Percentiles rank a stretch among this genome's conserved stretches.
Conservation (phyloP, 2,888 invertebrate genomes). For the Pyrrhosoma nymphula region DNA sequence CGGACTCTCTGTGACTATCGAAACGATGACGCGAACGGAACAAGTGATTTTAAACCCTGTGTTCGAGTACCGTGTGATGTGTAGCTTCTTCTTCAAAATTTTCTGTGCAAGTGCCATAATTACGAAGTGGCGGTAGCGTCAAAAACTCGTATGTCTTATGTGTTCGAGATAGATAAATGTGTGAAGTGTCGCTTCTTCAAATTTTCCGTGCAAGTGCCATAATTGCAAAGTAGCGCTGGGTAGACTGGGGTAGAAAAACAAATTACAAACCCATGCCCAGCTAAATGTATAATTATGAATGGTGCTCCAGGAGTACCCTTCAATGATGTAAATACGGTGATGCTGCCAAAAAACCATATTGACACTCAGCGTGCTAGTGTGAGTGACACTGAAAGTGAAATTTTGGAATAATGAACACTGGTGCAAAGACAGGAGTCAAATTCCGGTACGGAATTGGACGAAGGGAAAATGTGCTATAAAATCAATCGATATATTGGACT, state of each 20-base stretch:
- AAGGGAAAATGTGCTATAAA: neutral
- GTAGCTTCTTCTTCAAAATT: too few relatives aligned
- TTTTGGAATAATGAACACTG: neutral
- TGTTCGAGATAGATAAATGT: neutral
- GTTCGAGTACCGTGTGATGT: too few relatives aligned
- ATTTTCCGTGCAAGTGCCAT: neutral
- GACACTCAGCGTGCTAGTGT: neutral
- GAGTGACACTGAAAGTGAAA: slow-evolving; percentile 15
- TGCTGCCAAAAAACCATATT: neutral
- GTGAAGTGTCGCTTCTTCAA: neutral
- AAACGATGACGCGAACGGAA: neutral
- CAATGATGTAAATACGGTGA: neutral
- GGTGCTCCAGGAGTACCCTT: neutral
- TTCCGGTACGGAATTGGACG: neutral
- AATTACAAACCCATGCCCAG: neutral
- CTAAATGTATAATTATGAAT: neutral
- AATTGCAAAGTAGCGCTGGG: neutral
- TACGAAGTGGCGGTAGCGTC: too few relatives aligned
- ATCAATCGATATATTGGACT: neutral
- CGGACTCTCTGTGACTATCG: neutral
- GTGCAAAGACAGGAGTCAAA: neutral
- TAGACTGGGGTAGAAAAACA: neutral
- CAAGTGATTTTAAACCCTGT: neutral
- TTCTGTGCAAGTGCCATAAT: too few relatives aligned
- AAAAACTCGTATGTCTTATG: neutral